These are phyloP conservation scores for Stenurella melanura DNA, from an alignment of 2,888 invertebrate genomes.

Conservation along the genomic window DNA sequence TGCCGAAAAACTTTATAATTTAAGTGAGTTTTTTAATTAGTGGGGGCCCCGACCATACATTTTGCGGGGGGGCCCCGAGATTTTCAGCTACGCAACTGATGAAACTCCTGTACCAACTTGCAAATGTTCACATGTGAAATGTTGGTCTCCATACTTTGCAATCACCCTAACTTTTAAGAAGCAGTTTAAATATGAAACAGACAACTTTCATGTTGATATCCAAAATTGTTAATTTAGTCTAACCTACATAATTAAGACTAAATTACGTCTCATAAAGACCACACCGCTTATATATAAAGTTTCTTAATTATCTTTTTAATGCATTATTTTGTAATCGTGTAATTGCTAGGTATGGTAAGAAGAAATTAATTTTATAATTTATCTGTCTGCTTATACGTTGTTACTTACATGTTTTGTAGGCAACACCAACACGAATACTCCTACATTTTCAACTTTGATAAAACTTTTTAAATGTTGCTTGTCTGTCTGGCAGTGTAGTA, in stretches of 20 bases:
- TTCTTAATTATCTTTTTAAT: constrained; percentile 8
- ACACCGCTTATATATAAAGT: neutral
- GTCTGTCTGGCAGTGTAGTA: neutral
- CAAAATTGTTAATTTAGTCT: constrained; percentile 5
- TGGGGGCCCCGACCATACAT: too few species aligned
- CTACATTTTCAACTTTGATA: neutral
- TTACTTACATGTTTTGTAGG: neutral
- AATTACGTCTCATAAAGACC: constrained; percentile 1
- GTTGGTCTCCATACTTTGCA: too few species aligned
- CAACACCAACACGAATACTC: neutral
- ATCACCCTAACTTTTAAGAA: too few species aligned
- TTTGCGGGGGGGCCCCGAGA: too few species aligned
- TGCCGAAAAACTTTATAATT: too few species aligned
- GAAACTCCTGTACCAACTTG: too few species aligned
- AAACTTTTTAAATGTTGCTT: neutral
- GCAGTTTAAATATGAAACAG: neutral
- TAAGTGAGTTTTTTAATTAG: too few species aligned
- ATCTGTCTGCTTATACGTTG: neutral
- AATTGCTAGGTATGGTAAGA: constrained; percentile 7
- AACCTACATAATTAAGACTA: constrained; percentile 6
- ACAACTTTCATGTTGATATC: neutral
- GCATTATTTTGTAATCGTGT: constrained; percentile 1
- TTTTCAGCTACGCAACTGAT: too few species aligned
- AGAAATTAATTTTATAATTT: constrained; percentile 1
- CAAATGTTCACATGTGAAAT: too few species aligned